Conservation (phyloP, 2,797 vertebrate species). For the Synanceia verrucosa region DNA sequence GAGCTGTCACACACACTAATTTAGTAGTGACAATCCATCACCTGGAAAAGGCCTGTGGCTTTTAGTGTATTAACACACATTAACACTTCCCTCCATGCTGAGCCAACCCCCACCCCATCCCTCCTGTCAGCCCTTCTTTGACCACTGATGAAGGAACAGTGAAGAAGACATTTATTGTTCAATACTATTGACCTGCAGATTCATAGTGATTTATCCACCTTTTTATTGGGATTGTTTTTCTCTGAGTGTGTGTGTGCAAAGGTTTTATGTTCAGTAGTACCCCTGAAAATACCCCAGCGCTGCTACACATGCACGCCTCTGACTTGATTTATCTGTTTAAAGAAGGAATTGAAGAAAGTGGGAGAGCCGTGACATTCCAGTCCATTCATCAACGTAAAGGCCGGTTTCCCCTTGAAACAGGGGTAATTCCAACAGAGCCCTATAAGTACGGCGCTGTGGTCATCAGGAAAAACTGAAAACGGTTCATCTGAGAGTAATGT, state of each 20-base stretch:
- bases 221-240: slow-evolving; percentile 66
- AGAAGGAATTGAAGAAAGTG: slow-evolving; percentile 56
- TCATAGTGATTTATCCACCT: slow-evolving; percentile 66
- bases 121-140: slow-evolving; percentile 16
- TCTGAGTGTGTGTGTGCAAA: slow-evolving; percentile 6
- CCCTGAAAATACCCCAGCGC: slow-evolving; percentile 23
- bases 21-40: slow-evolving; percentile 70
- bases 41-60: slow-evolving; percentile 65
- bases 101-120: slow-evolving; percentile 24
- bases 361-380: slow-evolving; percentile 47
- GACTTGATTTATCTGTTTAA: slow-evolving; percentile 74
- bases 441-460: slow-evolving; percentile 51
- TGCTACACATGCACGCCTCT: slow-evolving; percentile 33
- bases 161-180: slow-evolving; percentile 64
- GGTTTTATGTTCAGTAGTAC: slow-evolving; percentile 43
- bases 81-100: slow-evolving; percentile 54
- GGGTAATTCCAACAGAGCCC: slow-evolving; percentile 49
- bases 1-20: slow-evolving; percentile 67
- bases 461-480: slow-evolving; percentile 49
- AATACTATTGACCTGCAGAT: slow-evolving; percentile 64
- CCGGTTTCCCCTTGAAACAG: slow-evolving; percentile 69
- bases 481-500: slow-evolving; percentile 48
- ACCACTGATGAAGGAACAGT: slow-evolving; percentile 48
- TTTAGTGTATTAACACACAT: slow-evolving; percentile 82
- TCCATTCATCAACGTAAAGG: slow-evolving; percentile 70